Evolutionary conservation across 2,888 invertebrate genomes (phyloP), one percentile per base, ranked within the genome.

Genomic region (Drosophila anomalipes): DNA sequence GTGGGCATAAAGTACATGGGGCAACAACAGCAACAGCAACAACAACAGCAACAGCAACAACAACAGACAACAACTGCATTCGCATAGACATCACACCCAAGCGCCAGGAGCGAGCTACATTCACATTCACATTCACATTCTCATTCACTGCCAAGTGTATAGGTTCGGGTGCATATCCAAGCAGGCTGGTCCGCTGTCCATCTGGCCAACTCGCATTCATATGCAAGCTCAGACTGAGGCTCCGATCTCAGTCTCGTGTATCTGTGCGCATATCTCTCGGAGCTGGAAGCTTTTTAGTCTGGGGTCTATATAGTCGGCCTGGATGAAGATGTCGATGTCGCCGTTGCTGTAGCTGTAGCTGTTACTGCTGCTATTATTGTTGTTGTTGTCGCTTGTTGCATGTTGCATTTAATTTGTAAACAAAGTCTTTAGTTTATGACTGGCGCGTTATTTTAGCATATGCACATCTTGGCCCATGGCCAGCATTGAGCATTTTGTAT

Each of bases 381-480:
- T 63, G 63, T 37, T 63, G 58, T 16, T 57, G 68, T 51, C 22
- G 87, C 82, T 74, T 85, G 86, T 79, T 81, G 86, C 86, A 88
- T 83, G 82, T 79, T 90, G 90, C 87, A 90, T 91, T 90, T 91
- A 90, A 90, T 90, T 90, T 91, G 91, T 91, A 89, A 91, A 91
- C 90, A 90, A 90, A 90, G 90, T 90, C 91, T 90, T 90, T 90
- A 90, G 91, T 90, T 90, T 90, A 90, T 90, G 90, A 90, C 90
- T 88, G 81, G 74, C 79, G 80, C 83, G 74, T 77, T 81, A 86
- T 90, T 89, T 89, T 90, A 89, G 88, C 88, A 89, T 88, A 88
- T 79, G 58, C 74, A 62, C 77, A 73, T 83, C 70, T 51, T 67
- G 66, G 60, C 32, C 59, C 44, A 53, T 60, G 49, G 49, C 63